phyloP scores from a whole-genome alignment of 2,113 vertebrate species.

The Rostratula benghalensis region DNA sequence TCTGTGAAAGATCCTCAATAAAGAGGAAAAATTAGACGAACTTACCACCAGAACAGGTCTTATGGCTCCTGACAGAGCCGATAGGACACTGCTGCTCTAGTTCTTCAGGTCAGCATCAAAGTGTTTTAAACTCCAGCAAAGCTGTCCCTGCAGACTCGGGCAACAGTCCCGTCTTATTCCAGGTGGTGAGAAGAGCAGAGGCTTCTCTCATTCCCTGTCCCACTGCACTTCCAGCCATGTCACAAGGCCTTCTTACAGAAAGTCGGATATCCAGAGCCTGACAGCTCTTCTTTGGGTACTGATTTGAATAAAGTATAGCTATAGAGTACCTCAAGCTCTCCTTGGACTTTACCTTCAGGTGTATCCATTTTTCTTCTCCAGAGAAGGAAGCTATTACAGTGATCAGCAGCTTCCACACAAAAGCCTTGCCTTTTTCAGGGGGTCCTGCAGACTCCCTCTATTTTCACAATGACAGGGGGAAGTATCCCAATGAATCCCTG shows the following conservation, averaged over 20 bases:
- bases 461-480: background rate
- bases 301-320: background rate
- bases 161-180: background rate
- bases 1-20: background rate
- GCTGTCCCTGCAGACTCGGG: background rate
- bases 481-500: background rate
- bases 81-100: background rate
- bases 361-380: background rate
- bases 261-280: background rate
- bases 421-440: background rate
- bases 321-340: background rate
- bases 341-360: background rate
- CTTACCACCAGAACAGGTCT: background rate
- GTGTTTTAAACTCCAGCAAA: background rate
- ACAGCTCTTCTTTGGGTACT: background rate
- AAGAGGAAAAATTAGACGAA: background rate
- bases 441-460: background rate
- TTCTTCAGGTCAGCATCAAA: background rate
- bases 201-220: background rate
- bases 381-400: background rate
- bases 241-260: background rate
- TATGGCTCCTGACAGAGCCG: background rate
- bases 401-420: background rate
- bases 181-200: background rate
- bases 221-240: background rate